Evolutionary conservation across 2,113 vertebrate species (phyloP), one percentile per base, ranked within the genome.

Genomic region (Brachirus orientalis): DNA sequence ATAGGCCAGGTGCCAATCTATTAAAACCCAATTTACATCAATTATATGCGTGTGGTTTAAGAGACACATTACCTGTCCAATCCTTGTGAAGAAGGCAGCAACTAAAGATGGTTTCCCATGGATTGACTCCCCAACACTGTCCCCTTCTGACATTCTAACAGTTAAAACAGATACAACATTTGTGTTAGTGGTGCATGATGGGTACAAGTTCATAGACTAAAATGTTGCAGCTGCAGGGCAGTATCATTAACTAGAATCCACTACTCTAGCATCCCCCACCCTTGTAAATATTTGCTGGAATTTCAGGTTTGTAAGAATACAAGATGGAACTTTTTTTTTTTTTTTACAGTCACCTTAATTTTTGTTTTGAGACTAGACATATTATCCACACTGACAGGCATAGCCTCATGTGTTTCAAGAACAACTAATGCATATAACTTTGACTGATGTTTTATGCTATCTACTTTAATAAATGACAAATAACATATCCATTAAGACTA

Each of bases 111-210:
- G 89, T 73, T 98, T 98, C 85, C 98, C 97, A 89, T 98, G 97
- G 89, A 99, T 95, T 50, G 97, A 97, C 58, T 99, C 98, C 70
- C 96, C 97, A 87, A 92, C 92, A 58, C 98, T 98, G 93, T 99
- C 97, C 79, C 97, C 98, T 96, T 99, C 97, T 90, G 97, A 98
- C 98, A 99, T 99, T 88, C 94, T 96, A 93, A 74, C 90, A 90
- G 87, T 87, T 63, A 43, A 75, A 35, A 70, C n/a, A n/a, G n/a
- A n/a, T 51, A 48, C n/a, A 17, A 28, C 3, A 53, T 20, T 33
- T 8, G 45, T 7, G 66, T 82, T 55, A 78, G 48, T 9, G 4
- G 1, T 5, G 3, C 17, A 16, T 45, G 3, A 4, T 43, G 14
- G 12, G 60, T 33, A 11, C 2, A 36, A 5, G 3, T n/a, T 9